Conservation (phyloP, 2,888 invertebrate species). For the Lacanobia wlatinum region DNA sequence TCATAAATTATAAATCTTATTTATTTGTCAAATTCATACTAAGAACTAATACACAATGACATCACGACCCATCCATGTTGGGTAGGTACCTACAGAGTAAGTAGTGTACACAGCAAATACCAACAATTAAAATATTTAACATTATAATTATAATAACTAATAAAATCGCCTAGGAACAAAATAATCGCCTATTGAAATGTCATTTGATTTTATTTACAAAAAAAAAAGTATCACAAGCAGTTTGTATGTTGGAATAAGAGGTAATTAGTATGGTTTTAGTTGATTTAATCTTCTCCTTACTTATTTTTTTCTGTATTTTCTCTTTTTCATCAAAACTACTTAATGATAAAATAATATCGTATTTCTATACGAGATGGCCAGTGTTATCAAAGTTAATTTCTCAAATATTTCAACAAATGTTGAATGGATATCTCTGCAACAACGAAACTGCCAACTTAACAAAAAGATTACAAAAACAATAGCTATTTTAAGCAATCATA, state of each 20-base stretch:
- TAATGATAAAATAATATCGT: background rate
- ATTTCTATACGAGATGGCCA: background rate
- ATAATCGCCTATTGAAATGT: slow-evolving; percentile 56
- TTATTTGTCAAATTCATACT: slow-evolving; percentile 81
- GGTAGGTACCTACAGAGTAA: slow-evolving; percentile 58
- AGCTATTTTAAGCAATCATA: slow-evolving; percentile 26
- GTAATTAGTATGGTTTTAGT: slow-evolving; percentile 15
- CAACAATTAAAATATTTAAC: slow-evolving; percentile 33
- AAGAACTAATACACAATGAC: slow-evolving; percentile 76
- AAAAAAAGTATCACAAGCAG: slow-evolving; percentile 54
- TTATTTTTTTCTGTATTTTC: background rate
- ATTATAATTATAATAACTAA: slow-evolving; percentile 45
- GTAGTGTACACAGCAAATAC: slow-evolving; percentile 41
- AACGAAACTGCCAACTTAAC: slow-evolving; percentile 23
- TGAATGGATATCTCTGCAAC: slow-evolving; percentile 11
- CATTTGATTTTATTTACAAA: slow-evolving; percentile 57
- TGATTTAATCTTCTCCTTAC: background rate
- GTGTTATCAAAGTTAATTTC: background rate
- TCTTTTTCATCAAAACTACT: background rate
- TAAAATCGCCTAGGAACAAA: slow-evolving; percentile 63
- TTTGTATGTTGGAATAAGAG: slow-evolving; percentile 41
- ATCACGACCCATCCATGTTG: slow-evolving; percentile 65
- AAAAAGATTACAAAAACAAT: slow-evolving; percentile 26
- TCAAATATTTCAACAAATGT: background rate
- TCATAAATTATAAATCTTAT: slow-evolving; percentile 73